Evolutionary conservation across 2,113 vertebrate species (phyloP).

Genomic region (Egretta garzetta): DNA sequence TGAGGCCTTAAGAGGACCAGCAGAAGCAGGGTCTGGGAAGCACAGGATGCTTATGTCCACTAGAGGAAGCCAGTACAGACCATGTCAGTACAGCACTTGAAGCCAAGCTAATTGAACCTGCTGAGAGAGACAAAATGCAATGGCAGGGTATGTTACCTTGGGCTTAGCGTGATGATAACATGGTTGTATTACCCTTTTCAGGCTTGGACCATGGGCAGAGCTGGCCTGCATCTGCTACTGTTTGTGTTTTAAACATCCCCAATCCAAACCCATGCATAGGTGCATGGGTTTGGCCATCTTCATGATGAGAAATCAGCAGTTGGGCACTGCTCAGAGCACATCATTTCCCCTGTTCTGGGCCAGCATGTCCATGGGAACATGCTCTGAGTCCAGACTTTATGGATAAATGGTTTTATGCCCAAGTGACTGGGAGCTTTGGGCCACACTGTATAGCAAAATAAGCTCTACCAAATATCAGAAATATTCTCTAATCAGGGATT

Average conservation of each 20-base stretch:
- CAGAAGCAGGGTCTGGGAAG: background rate
- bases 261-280: background rate
- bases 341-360: background rate
- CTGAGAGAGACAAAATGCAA: background rate
- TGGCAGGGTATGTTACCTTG: background rate
- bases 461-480: background rate
- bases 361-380: background rate
- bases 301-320: background rate
- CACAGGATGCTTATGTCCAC: background rate
- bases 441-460: background rate
- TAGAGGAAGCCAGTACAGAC: background rate
- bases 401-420: background rate
- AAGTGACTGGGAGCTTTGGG: background rate
- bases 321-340: accelerated
- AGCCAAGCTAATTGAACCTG: background rate
- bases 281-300: background rate
- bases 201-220: background rate
- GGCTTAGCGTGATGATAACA: background rate
- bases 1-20: background rate
- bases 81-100: background rate
- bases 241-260: background rate
- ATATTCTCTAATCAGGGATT: background rate
- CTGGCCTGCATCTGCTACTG: background rate
- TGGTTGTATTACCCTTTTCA: background rate
- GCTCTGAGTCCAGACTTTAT: background rate